Evolutionary conservation across 2,113 vertebrate genomes (phyloP), one percentile per base, ranked within the genome.

Genomic region (Caracal caracal): DNA sequence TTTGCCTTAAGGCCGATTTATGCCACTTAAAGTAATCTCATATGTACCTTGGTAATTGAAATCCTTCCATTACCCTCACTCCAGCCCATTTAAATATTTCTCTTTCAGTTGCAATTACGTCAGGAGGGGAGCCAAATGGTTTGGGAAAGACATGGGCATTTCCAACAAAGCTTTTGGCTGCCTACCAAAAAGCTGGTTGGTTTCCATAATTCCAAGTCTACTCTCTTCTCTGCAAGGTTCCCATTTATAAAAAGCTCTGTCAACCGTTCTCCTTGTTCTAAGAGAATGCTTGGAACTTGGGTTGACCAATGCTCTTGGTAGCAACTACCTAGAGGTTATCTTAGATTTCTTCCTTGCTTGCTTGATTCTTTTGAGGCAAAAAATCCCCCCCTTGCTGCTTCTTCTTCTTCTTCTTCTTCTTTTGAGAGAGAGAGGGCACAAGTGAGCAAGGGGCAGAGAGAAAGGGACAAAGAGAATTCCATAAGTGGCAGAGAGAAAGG

Each of bases 41-140:
- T 90, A 68, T 94, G 92, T 24, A 56, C 94, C 89, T 95, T 97
- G 73, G 88, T 97, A 98, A 97, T 97, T 97, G 98, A 98, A 98
- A 96, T 97, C 90, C 90, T 84, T 97, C 97, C 97, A 97, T 98
- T 98, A 98, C 92, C 81, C 51, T 97, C 90, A 82, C 90, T 95
- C 59, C 68, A 93, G 66, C 49, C 96, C 96, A 98, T 98, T 98
- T 97, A 98, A 98, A 98, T 97, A 97, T 96, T 97, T 96, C 90
- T 97, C 90, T 96, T 96, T 93, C 92, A 96, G 94, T 96, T 86
- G 93, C 96, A 97, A 97, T 97, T 97, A 97, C 68, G 63, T 98
- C 92, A 98, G 97, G 98, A 98, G 97, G 96, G 95, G 66, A 98
- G 97, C 97, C 98, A 98, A 98, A 97, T 97, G 95, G 88, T 97